Base-by-base conservation (phyloP, 2,797 vertebrate genomes). In the Orientallactaga sibirica region DNA sequence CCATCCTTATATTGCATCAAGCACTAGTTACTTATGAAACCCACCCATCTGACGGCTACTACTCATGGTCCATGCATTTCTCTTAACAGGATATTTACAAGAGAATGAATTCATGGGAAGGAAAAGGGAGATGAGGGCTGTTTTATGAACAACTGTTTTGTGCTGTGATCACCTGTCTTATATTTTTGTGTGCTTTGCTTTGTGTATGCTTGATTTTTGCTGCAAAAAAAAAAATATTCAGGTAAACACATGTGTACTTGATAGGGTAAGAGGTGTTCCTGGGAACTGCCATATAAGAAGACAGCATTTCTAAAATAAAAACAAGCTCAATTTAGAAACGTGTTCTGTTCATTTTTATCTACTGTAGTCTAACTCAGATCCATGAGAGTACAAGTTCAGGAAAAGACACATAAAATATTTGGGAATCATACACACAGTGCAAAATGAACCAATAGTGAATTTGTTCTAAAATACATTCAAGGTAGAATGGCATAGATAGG, bases 251-350 rank as follows among this genome's bases (percentile, higher is more conserved):
- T 12, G 25, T 55, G 29, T 70, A 14, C 1, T 19, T 41, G 86
- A 0, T 70, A 20, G 61, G 41, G 81, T 19, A 48, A 82, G 76
- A 77, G 4, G 19, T 61, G 1, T 86, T 91, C 58, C 88, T 87
- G 67, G 33, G 52, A 87, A 81, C 92, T 78, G 67, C 7, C 81
- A 7, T 29, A 16, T 55, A 78, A 33, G 37, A 85, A 83, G 55
- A 76, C 27, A 78, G 52, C 89, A 71, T 85, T 94, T 90, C 68
- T 71, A 27, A 92, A 94, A 95, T 88, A 91, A 92, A 95, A 81
- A 7, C 67, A 77, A 90, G 12, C 48, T 83, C 88, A 66, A 92
- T 19, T 29, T 25, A 71, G 8, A 82, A 86, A 11, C n/a, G 61
- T 91, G 19, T 84, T 92, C 68, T 91, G 29, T 70, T 79, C 48